phyloP scores from a whole-genome alignment of 2,888 invertebrate genomes.

The Eupeodes latifasciatus region DNA sequence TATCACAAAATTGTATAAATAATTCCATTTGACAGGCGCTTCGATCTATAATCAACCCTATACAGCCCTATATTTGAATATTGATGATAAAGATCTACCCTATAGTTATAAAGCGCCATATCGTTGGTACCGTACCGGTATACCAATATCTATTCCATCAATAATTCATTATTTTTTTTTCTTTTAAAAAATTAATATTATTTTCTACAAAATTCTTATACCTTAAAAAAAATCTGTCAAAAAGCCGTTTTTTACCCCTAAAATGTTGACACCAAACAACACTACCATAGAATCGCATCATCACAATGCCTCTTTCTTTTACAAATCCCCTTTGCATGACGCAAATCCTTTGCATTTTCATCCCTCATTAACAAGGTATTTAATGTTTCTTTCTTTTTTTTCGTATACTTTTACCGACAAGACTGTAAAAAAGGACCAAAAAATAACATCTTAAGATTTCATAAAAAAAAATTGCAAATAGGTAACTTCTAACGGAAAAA shows the following conservation, averaged over 20 bases:
- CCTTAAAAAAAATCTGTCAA: constrained; percentile 23
- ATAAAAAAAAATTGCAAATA: constrained; percentile 58
- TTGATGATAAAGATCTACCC: constrained; percentile 71
- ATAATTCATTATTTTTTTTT: constrained; percentile 58
- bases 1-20: constrained; percentile 4
- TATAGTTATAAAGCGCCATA: constrained; percentile 14
- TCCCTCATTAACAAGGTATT: constrained; percentile 74
- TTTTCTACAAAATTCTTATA: constrained; percentile 31
- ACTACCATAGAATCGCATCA: constrained; percentile 1
- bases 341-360: constrained; percentile 71
- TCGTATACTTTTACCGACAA: not conserved
- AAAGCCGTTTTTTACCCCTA: constrained; percentile 53
- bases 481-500: not conserved
- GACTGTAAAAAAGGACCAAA: constrained; percentile 51
- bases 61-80: constrained; percentile 64
- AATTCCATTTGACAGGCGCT: constrained; percentile 39
- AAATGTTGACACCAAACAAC: constrained; percentile 57
- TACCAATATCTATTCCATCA: constrained; percentile 21
- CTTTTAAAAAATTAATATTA: constrained; percentile 32
- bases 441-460: constrained; percentile 54
- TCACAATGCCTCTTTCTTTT: constrained; percentile 45
- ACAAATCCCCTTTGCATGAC: constrained; percentile 61
- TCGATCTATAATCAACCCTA: constrained; percentile 36
- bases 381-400: constrained; percentile 34
- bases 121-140: no score